Percentiles rank a stretch among this genome's conserved stretches.
phyloP scores from a whole-genome alignment of 2,113 vertebrate genomes.

The Gopherus flavomarginatus region DNA sequence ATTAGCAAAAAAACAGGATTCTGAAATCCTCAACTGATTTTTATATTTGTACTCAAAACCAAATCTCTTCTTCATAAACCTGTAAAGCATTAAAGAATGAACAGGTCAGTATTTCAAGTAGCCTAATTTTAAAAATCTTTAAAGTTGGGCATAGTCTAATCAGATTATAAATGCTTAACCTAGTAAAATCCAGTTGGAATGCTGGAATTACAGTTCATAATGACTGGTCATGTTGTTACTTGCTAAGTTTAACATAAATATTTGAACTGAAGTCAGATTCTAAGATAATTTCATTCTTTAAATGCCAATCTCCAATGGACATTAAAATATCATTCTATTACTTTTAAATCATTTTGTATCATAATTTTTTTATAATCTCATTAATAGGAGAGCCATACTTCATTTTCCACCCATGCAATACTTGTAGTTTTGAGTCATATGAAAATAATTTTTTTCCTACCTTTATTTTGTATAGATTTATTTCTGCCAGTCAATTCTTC shows the following conservation, averaged over 20 bases:
- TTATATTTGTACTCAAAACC: not conserved
- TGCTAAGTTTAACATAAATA: slow-evolving; percentile 64
- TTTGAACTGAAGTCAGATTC: slow-evolving; percentile 54
- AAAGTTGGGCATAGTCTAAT: slow-evolving; percentile 57
- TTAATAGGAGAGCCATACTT: slow-evolving; percentile 13
- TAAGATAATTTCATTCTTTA: slow-evolving; percentile 45
- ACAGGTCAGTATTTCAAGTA: not conserved
- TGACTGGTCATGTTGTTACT: slow-evolving; percentile 68
- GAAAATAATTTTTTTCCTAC: slow-evolving; percentile 23
- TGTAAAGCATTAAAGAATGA: not conserved
- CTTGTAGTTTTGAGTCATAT: not conserved
- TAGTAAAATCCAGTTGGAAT: slow-evolving; percentile 72
- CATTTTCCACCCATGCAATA: not conserved
- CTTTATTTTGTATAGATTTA: not conserved
- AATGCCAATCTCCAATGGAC: slow-evolving; percentile 8
- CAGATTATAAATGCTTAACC: slow-evolving; percentile 69
- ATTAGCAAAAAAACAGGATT: not conserved
- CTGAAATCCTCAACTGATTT: not conserved
- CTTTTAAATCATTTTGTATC: not conserved
- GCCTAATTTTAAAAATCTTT: slow-evolving; percentile 50
- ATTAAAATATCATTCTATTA: slow-evolving; percentile 12
- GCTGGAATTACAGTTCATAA: slow-evolving; percentile 53
- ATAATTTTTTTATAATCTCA: not conserved
- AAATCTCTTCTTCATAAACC: not conserved
- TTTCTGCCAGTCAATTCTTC: not conserved